Percentiles rank a stretch among this genome's conserved stretches.
Conservation (phyloP, 1,140 invertebrate genomes). For the Brachionus calyciflorus region DNA sequence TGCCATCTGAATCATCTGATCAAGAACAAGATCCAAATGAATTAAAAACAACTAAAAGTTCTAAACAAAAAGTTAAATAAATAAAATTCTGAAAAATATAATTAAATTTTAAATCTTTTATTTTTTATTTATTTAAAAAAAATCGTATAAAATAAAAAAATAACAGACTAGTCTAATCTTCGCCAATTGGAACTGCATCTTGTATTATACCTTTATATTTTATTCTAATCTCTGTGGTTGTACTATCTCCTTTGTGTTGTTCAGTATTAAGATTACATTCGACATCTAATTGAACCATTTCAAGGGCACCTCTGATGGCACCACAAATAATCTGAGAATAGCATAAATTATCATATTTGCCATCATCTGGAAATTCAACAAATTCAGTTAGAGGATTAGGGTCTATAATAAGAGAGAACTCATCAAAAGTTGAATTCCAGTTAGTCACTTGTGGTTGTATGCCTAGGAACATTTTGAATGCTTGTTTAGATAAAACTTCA, state of each 20-base stretch:
- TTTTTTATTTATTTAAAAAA: neutral
- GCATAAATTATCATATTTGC: slow-evolving; percentile 70
- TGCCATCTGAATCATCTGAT: slow-evolving; percentile 20
- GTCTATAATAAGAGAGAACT: slow-evolving; percentile 92
- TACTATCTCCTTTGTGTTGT: slow-evolving; percentile 84
- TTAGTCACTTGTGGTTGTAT: slow-evolving; percentile 84
- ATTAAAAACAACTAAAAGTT: slow-evolving; percentile 18
- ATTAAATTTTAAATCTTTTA: slow-evolving; percentile 8
- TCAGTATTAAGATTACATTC: slow-evolving; percentile 74
- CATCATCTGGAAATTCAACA: slow-evolving; percentile 84
- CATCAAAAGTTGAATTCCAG: slow-evolving; percentile 87
- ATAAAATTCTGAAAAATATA: neutral
- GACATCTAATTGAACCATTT: slow-evolving; percentile 84
- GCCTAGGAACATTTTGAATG: slow-evolving; percentile 84
- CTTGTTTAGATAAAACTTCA: slow-evolving; percentile 82
- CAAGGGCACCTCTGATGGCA: slow-evolving; percentile 77
- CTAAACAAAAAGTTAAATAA: slow-evolving; percentile 30
- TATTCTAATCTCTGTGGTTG: slow-evolving; percentile 85
- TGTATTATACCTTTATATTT: slow-evolving; percentile 92
- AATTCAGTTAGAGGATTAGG: slow-evolving; percentile 92
- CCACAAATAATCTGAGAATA: slow-evolving; percentile 94
- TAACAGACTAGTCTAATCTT: slow-evolving; percentile 71
- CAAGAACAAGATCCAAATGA: neutral
- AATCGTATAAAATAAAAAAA: neutral
- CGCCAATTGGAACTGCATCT: slow-evolving; percentile 93